phyloP scores from a whole-genome alignment of 2,113 vertebrate species.

The Rhea pennata region DNA sequence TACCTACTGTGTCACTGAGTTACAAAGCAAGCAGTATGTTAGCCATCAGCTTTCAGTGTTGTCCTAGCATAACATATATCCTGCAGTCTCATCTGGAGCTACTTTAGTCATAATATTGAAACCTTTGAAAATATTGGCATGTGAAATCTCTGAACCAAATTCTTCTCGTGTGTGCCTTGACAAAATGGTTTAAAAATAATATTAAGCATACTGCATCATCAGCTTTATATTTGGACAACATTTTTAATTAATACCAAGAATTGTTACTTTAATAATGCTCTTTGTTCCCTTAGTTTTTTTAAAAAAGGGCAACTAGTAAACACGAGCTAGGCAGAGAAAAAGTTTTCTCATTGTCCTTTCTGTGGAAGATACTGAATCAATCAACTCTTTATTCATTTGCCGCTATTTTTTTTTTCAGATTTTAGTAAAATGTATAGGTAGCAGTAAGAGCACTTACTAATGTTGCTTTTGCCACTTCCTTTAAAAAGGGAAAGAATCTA shows the following conservation, averaged over 20 bases:
- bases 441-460: fast-evolving
- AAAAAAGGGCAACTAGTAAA: neutral
- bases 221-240: neutral
- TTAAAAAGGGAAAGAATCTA: neutral
- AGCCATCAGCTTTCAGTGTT: neutral
- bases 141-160: neutral
- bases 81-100: neutral
- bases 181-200: neutral
- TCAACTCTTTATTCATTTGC: neutral
- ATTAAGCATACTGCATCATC: neutral
- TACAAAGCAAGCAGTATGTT: neutral
- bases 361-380: neutral
- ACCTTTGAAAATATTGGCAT: neutral
- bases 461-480: neutral
- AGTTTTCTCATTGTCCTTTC: neutral
- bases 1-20: neutral
- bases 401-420: neutral
- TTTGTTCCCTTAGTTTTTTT: neutral
- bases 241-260: neutral
- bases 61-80: neutral
- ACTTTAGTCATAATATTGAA: neutral
- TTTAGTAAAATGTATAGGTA: neutral
- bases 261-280: neutral
- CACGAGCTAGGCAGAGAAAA: neutral
- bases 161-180: neutral